phyloP scores from a whole-genome alignment of 2,888 invertebrate genomes.

The Ectemnius continuus region DNA sequence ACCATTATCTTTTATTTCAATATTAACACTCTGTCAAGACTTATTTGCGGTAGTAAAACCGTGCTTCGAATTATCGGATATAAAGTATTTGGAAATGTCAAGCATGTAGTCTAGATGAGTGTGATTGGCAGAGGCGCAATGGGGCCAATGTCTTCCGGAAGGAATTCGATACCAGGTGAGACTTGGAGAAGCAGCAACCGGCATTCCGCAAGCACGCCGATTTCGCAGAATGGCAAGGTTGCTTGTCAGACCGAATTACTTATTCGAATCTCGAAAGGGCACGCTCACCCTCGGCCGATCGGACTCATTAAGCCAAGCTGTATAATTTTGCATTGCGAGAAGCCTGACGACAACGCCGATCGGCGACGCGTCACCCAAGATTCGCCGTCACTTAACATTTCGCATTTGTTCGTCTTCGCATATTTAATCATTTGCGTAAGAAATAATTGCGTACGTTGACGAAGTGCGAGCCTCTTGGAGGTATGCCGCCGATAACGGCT shows the following conservation, averaged over 20 bases:
- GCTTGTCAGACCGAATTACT: not conserved
- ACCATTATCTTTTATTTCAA: no score
- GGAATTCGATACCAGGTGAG: slow-evolving; percentile 32
- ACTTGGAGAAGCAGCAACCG: slow-evolving; percentile 29
- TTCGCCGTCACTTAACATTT: slow-evolving; percentile 2
- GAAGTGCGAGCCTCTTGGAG: not conserved
- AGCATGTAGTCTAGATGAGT: not conserved
- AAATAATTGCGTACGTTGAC: not conserved
- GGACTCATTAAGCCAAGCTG: not conserved
- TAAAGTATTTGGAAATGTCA: no score
- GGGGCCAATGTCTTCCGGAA: slow-evolving; percentile 41
- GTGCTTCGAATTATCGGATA: no score
- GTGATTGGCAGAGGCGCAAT: not conserved
- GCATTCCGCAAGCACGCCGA: slow-evolving; percentile 42
- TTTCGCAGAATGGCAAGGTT: slow-evolving; percentile 11
- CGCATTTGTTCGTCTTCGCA: slow-evolving; percentile 1
- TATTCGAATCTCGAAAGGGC: slow-evolving; percentile 12
- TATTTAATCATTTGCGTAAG: not conserved
- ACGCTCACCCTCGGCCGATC: slow-evolving; percentile 6
- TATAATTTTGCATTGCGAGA: not conserved
- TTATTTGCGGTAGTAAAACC: no score
- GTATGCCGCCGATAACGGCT: not conserved
- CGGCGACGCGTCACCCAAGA: not conserved
- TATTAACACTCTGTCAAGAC: no score
- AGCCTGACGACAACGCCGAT: not conserved